Evolutionary conservation across 1,140 invertebrate species (phyloP).

Genomic region (Zaprionus kolodkinae): DNA sequence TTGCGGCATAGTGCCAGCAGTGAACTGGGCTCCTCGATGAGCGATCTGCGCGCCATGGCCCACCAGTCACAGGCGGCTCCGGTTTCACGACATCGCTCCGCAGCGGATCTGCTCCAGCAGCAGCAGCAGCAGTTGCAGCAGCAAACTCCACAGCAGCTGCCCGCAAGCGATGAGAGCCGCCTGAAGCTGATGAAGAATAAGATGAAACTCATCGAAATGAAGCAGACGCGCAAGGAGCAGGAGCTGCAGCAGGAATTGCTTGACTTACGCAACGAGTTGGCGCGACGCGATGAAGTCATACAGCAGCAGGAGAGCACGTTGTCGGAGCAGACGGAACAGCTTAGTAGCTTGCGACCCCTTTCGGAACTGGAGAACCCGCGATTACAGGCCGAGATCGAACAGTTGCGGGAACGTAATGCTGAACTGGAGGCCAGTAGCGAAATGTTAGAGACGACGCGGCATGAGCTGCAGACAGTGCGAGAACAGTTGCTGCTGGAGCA

Average conservation of each 20-base stretch:
- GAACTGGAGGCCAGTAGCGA: slow-evolving; percentile 60
- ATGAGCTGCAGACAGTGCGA: slow-evolving; percentile 69
- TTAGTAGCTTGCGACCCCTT: slow-evolving; percentile 37
- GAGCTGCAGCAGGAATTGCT: slow-evolving; percentile 48
- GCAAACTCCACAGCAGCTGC: slow-evolving; percentile 33
- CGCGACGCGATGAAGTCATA: slow-evolving; percentile 38
- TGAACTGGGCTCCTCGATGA: slow-evolving; percentile 81
- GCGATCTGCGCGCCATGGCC: slow-evolving; percentile 58
- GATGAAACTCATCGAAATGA: slow-evolving; percentile 67
- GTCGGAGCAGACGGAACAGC: slow-evolving; percentile 35
- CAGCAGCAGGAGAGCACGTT: slow-evolving; percentile 54
- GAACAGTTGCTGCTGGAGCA: slow-evolving; percentile 88
- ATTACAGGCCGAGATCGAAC: slow-evolving; percentile 44
- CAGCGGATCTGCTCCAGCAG: slow-evolving; percentile 65
- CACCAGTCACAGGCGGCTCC: slow-evolving; percentile 25
- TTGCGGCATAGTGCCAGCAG: slow-evolving; percentile 58
- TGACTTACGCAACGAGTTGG: slow-evolving; percentile 55
- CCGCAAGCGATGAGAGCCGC: slow-evolving; percentile 49
- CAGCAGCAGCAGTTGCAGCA: slow-evolving; percentile 19
- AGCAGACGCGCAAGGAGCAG: slow-evolving; percentile 63
- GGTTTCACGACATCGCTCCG: slow-evolving; percentile 73
- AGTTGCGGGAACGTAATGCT: slow-evolving; percentile 42
- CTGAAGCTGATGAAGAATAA: slow-evolving; percentile 62
- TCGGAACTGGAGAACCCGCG: slow-evolving; percentile 50
- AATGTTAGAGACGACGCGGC: slow-evolving; percentile 65